Base-by-base conservation (phyloP, 1,140 invertebrate genomes). In the Zaprionus nigranus region DNA sequence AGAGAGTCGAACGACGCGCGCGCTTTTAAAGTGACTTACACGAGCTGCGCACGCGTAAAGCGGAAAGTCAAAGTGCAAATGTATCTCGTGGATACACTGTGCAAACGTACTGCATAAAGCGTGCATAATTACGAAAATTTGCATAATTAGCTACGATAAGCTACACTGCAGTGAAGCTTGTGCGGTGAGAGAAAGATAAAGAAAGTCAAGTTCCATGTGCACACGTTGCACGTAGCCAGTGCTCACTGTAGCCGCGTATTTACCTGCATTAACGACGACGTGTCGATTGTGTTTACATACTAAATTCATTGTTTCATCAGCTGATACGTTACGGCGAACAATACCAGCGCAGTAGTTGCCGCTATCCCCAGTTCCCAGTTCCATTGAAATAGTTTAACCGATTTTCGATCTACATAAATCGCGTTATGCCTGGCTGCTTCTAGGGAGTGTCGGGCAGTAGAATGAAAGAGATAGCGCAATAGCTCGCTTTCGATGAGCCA, bases 381-480 rank as follows among this genome's bases (percentile, higher is more conserved):
- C 11, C 26, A 28, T 28, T 56, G 26, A 56, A 28, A 71, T 61
- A 76, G 61, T 56, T 75, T 81, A 83, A 61, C 49, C 78, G 81
- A 88, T 81, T 90, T 90, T 71, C 75, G 81, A 88, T 90, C 68
- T 75, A 85, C 70, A 81, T 84, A 85, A 74, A 79, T 84, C 43
- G 56, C 72, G 62, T 83, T 64, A 65, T 78, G 85, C 78, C 61
- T 78, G 64, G 79, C 34, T 81, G 79, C 68, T 20, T 62, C 68
- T 61, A 36, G 70, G 72, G 84, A 79, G 84, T 84, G 84, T 61
- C 63, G 56, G 34, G 22, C 15, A 9, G 34, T 26, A n/a, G 9
- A 6, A 60, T 26, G 6, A 24, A 12, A 56, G 63, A 40, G 34
- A 38, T 22, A 43, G 51, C 17, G 3, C 0, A 15, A 53, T 24